Evolutionary conservation across 2,888 invertebrate genomes (phyloP), one percentile per base, ranked within the genome.

Genomic region (Anaspis maculata): DNA sequence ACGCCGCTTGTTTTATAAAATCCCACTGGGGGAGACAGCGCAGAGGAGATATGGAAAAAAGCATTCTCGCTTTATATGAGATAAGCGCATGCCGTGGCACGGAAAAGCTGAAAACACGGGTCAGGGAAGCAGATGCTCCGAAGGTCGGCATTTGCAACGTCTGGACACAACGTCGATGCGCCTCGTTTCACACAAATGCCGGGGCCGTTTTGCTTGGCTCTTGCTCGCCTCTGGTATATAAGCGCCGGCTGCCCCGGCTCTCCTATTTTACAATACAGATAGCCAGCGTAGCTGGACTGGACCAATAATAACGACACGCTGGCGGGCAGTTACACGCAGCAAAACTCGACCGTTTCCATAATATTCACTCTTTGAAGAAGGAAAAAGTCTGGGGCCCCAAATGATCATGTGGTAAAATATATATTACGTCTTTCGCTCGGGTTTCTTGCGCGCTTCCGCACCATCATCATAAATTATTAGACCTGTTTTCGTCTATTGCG

Each of bases 101-200:
- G 15, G 30, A 32, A 36, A 28, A 37, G 32, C 37, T 37, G 28
- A 37, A 37, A 37, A 37, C 33, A 33, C 33, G 36, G 40, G 40
- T 40, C 40, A 37, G 31, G 30, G 33, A 28, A 30, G 33, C 40
- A 40, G 36, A 36, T 40, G 40, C 30, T 36, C 24, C 25, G 34
- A 40, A 39, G 37, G 39, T 38, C 44, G 46, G 37, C 41, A 36
- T 44, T 42, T 42, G 39, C 39, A 39, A 39, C 42, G 42, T 46
- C 44, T 46, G 46, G 42, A 41, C 42, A 33, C 43, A 41, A 38
- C 43, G 37, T 34, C 37, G 38, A 43, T 36, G 36, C 44, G 46
- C 42, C 41, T 43, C 41, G 46, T 44, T 44, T 39, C 42, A 43
- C 46, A 37, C 38, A 43, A 37, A 37, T 33, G 32, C 15, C 24